Evolutionary conservation across 1,140 invertebrate species (phyloP), one percentile per base, ranked within the genome.

Genomic region (Meloidogyne floridensis): DNA sequence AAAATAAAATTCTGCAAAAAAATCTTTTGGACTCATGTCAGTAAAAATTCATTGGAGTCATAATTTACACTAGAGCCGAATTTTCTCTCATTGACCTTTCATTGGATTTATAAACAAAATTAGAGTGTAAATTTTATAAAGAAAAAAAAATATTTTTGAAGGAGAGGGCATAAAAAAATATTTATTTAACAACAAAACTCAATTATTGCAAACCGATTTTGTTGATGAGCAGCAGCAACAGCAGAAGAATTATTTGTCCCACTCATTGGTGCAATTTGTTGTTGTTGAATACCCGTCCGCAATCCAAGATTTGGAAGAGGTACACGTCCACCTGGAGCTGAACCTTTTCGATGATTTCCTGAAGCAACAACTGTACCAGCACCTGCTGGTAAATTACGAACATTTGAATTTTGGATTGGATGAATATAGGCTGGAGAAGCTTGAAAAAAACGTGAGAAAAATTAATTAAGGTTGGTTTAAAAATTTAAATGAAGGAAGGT

Each of bases 271-370:
- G 56, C 5, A 3, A 15, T 11, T 65, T 65, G 59, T 65, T 65
- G 59, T 65, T 70, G 81, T 20, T 54, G 77, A 4, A 80, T 80
- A 42, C 71, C 80, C 15, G 59, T 70, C 54, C 86, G 81, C 9
- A 87, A 47, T 11, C 77, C 83, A 18, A 88, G 42, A 59, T 88
- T 86, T 18, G 84, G 73, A 43, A 87, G 65, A 15, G 87, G 87
- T n/a, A 88, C 83, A n/a, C 86, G 75, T 18, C 77, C 77, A n/a
- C 86, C 87, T 8, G 87, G 87, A 11, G 86, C 83, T 32, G 80
- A 83, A 51, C 87, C 87, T 76, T 87, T 87, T 15, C 86, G 87
- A 32, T 32, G 32, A 65, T 11, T 20, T 4, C 81, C 81, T 59
- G 77, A 20, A 8, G 65, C n/a, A 7, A 13, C 43, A n/a, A 47